Conservation (phyloP, 2,797 vertebrate species). For the Gymnoscopelus braueri region DNA sequence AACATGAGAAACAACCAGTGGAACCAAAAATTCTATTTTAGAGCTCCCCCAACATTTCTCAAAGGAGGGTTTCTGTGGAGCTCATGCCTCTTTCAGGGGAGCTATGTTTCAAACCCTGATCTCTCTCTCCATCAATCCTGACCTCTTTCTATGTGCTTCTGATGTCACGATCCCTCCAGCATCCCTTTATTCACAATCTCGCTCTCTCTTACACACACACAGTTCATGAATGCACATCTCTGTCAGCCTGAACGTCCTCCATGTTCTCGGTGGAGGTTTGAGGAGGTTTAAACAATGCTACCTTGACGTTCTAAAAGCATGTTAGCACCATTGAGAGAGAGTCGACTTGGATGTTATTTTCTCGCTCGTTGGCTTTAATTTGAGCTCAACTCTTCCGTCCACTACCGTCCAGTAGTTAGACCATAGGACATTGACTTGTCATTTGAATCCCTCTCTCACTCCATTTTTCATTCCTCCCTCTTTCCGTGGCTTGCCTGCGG, state of each 20-base stretch:
- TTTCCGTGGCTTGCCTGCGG: constrained; percentile 50
- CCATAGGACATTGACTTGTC: constrained; percentile 43
- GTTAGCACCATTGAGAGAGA: too few species aligned
- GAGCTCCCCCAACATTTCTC: too few species aligned
- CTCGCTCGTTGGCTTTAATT: too few species aligned
- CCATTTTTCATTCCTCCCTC: constrained; percentile 19
- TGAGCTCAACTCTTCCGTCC: constrained; percentile 28
- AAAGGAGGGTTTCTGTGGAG: too few species aligned
- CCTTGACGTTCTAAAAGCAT: too few species aligned
- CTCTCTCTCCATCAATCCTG: constrained; percentile 1
- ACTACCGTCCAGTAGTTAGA: constrained; percentile 27
- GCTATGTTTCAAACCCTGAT: not conserved
- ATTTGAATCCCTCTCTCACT: constrained; percentile 43
- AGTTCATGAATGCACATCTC: too few species aligned
- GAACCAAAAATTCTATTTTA: not conserved
- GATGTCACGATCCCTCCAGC: constrained; percentile 16
- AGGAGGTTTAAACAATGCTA: too few species aligned
- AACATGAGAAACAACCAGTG: too few species aligned
- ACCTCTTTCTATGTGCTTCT: constrained; percentile 6
- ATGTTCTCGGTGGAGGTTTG: too few species aligned
- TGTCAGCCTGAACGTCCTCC: too few species aligned
- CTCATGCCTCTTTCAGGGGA: too few species aligned
- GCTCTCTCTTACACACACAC: not conserved
- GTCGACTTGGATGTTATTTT: too few species aligned
- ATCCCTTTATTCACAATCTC: not conserved